Percentiles rank a stretch among this genome's conserved stretches.
Evolutionary conservation across 2,113 vertebrate species (phyloP).

Genomic region (Amazona guildingii): DNA sequence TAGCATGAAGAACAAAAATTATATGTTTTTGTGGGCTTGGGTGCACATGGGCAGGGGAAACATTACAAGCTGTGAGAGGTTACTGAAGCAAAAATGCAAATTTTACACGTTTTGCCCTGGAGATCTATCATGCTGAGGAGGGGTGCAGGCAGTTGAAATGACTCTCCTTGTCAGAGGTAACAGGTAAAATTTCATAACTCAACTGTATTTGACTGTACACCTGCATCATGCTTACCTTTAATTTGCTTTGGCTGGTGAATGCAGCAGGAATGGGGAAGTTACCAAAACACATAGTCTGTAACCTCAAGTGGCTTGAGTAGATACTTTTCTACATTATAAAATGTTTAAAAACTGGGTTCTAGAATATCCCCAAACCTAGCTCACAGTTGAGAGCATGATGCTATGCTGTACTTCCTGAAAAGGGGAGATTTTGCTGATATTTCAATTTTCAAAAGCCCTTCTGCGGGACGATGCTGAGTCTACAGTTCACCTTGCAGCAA

Average conservation of each 20-base stretch:
- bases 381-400: background rate
- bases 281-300: background rate
- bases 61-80: accelerated
- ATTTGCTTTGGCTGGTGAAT: background rate
- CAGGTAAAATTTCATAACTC: background rate
- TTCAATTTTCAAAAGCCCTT: background rate
- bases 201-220: background rate
- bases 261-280: accelerated
- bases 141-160: background rate
- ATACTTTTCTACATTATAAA: background rate
- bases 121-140: background rate
- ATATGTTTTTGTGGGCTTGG: accelerated
- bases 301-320: background rate
- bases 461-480: background rate
- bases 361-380: background rate
- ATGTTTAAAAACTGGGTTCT: background rate
- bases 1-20: background rate
- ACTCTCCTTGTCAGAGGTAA: background rate
- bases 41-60: background rate
- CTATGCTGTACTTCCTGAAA: background rate
- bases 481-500: background rate
- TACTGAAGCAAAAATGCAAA: background rate
- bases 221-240: background rate
- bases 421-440: background rate
- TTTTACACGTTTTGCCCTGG: background rate